Base-by-base conservation (phyloP, 2,888 invertebrate genomes). In the Zaprionus lineosus region DNA sequence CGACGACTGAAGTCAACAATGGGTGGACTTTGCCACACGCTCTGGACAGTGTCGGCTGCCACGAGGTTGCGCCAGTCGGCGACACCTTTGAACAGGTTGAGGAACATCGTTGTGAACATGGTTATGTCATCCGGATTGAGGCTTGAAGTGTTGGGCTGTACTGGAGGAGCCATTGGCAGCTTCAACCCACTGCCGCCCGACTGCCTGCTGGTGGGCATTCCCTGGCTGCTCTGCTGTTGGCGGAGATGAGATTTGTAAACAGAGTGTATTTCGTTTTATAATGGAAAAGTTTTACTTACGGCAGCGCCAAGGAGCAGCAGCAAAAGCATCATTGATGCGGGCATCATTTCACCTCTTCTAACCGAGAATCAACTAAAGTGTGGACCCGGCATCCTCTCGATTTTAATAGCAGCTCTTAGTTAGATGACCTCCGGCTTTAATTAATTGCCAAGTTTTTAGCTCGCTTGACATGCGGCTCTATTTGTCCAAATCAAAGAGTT, bases 11-110 rank as follows among this genome's bases (percentile, higher is more conserved):
- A 71, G 41, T 77, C 68, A 2, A 58, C 34, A 26, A 82, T 55
- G 0, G 85, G 69, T 6, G 83, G 79, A 62, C 79, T 82, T 36
- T 82, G 75, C 83, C 75, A 84, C 28, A 83, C 73, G 44, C 73
- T 82, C 47, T 81, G 72, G 0, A 84, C 78, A 0, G 83, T 59
- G 16, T 81, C 79, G 33, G 57, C 56, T 6, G 83, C 79, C 19
- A 81, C 65, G 14, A 63, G 8, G 29, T 84, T 84, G 3, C 83
- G 78, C 60, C 60, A 82, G 15, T 81, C 83, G 2, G 46, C 56
- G 11, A 79, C 56, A 0, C 76, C 76, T n/a, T 75, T 75, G 8
- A 81, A 66, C 3, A 81, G 24, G 18, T 46, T 78, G 1, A 81
- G 65, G 3, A 85, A 85, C 68, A 81, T 68, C 1, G 29, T 83